These are phyloP conservation scores for Orchestes rusci DNA, from an alignment of 2,888 invertebrate species.

Conservation along the genomic window DNA sequence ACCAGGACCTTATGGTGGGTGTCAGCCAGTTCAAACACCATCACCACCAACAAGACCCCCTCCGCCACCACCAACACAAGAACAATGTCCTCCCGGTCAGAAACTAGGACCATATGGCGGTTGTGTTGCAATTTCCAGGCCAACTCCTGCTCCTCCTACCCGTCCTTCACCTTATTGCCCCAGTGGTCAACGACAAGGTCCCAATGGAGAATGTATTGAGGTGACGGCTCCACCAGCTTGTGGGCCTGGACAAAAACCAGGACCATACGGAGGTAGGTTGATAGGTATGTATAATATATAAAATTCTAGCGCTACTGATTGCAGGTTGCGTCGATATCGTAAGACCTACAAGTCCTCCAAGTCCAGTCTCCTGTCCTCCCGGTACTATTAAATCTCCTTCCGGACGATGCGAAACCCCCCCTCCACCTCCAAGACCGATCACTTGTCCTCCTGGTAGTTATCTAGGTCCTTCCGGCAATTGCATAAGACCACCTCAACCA, in stretches of 20 bases:
- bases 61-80: slow-evolving; percentile 5
- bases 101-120: slow-evolving; percentile 14
- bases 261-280: slow-evolving; percentile 19
- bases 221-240: slow-evolving; percentile 19
- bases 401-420: slow-evolving; percentile 25
- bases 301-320: background rate
- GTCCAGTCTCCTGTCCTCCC: slow-evolving; percentile 25
- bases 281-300: background rate
- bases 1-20: slow-evolving; percentile 24
- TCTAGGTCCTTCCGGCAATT: slow-evolving; percentile 21
- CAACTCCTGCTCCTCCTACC: background rate
- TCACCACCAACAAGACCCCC: slow-evolving; percentile 1
- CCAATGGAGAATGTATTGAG: slow-evolving; percentile 12
- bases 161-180: slow-evolving; percentile 17
- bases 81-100: slow-evolving; percentile 13
- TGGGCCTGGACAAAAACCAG: slow-evolving; percentile 20
- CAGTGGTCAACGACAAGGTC: slow-evolving; percentile 11
- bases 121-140: slow-evolving; percentile 7
- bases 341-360: slow-evolving; percentile 13
- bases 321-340: slow-evolving; percentile 4
- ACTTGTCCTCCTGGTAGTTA: slow-evolving; percentile 24
- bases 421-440: slow-evolving; percentile 23
- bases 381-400: slow-evolving; percentile 26
- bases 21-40: slow-evolving; percentile 7
- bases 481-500: slow-evolving; percentile 23